These are phyloP conservation scores for Nebria ingens DNA, from an alignment of 1,140 invertebrate genomes.

Conservation along the genomic window DNA sequence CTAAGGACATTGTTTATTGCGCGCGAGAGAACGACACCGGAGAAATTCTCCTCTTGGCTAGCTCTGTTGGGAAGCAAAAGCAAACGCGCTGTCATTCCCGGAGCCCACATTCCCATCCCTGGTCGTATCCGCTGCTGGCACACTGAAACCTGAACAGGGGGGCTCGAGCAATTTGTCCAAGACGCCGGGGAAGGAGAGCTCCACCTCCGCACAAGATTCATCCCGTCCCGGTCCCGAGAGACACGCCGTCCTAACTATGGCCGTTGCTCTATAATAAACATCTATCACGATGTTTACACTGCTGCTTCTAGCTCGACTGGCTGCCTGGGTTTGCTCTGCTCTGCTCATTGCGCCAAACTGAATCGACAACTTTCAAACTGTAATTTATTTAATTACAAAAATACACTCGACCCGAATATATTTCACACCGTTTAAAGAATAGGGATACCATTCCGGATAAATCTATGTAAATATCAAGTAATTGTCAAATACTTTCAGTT, in stretches of 20 bases:
- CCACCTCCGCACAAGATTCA: conserved; percentile 5
- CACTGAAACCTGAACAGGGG: background rate
- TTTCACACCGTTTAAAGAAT: too few species aligned
- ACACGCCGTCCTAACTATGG: background rate
- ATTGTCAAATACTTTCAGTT: too few species aligned
- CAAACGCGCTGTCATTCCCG: background rate
- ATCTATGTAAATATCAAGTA: too few species aligned
- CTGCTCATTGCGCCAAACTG: conserved; percentile 2
- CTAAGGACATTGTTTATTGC: conserved; percentile 2
- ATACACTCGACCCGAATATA: background rate
- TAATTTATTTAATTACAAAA: conserved; percentile 2
- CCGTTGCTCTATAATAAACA: conserved; percentile 2
- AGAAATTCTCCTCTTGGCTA: too few species aligned
- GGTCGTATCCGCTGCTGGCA: background rate
- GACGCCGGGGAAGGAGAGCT: background rate
- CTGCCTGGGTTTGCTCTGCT: too few species aligned
- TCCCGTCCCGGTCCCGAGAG: background rate
- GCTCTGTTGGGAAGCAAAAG: background rate
- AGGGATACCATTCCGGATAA: too few species aligned
- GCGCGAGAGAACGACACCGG: too few species aligned
- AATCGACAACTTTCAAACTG: conserved; percentile 6
- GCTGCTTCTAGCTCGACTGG: too few species aligned
- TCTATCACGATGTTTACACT: conserved; percentile 3
- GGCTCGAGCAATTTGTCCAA: background rate
- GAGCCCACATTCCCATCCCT: too few species aligned